Percentiles rank a stretch among this genome's conserved stretches.
phyloP scores from a whole-genome alignment of 2,113 vertebrate species.

The Zosterops hypoxanthus region DNA sequence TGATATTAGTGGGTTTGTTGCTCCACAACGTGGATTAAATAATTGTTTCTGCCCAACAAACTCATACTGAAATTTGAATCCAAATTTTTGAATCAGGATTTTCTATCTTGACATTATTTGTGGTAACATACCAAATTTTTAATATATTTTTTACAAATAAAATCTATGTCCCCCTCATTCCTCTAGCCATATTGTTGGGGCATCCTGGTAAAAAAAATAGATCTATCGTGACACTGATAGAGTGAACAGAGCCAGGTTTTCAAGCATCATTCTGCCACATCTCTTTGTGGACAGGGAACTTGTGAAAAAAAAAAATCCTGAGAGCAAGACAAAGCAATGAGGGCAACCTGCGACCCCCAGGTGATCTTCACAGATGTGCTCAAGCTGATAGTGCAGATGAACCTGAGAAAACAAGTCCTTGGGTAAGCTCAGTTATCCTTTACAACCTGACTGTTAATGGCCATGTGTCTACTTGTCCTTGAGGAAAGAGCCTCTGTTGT shows the following conservation, averaged over 20 bases:
- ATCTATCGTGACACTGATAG: neutral
- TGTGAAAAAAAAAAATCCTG: neutral
- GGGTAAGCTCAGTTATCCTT: neutral
- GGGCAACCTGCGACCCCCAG: neutral
- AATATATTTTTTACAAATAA: neutral
- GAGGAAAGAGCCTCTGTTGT: neutral
- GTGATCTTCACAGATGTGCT: neutral
- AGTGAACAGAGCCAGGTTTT: neutral
- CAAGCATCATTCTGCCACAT: neutral
- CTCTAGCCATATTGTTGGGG: neutral
- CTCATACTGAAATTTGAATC: neutral
- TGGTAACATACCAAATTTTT: neutral
- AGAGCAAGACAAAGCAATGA: neutral
- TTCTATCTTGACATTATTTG: neutral
- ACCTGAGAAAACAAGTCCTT: constrained; percentile 11
- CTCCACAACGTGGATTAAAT: neutral
- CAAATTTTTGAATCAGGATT: neutral
- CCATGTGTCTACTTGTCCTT: constrained; percentile 20
- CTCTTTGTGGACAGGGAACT: neutral
- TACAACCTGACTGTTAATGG: neutral
- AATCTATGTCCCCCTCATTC: neutral
- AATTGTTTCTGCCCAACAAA: neutral
- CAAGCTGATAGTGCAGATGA: neutral
- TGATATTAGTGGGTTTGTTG: neutral
- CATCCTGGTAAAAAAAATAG: neutral